phyloP scores from a whole-genome alignment of 2,888 invertebrate genomes.

The Eupithecia dodoneata region DNA sequence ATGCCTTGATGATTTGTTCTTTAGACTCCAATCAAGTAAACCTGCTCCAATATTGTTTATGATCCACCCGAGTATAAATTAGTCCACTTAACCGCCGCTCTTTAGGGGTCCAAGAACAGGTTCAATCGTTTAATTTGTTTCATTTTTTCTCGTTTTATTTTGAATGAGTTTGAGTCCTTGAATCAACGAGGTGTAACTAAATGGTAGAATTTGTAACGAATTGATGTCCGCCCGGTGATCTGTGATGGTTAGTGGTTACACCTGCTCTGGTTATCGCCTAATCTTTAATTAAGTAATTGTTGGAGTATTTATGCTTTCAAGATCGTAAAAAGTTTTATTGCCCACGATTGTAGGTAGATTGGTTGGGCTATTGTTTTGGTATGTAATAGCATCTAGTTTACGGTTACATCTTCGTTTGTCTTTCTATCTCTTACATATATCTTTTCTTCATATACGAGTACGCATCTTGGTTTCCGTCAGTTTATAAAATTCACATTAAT shows the following conservation, averaged over 20 bases:
- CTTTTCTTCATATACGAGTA: background rate
- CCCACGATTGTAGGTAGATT: conserved; percentile 18
- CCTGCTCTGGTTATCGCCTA: conserved; percentile 71
- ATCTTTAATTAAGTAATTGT: conserved; percentile 79
- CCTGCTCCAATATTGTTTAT: conserved; percentile 71
- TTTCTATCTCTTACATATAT: background rate
- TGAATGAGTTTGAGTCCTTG: conserved; percentile 81
- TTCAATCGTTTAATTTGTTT: conserved; percentile 80
- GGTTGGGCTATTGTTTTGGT: conserved; percentile 27
- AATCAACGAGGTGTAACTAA: conserved; percentile 83
- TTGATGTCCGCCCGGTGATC: conserved; percentile 77
- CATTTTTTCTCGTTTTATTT: conserved; percentile 73
- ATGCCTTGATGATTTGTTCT: background rate
- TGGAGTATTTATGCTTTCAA: conserved; percentile 43
- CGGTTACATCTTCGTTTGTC: background rate
- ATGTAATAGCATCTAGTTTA: conserved; percentile 5
- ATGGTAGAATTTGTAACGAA: conserved; percentile 81
- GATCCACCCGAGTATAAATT: conserved; percentile 79
- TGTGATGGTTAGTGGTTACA: conserved; percentile 64
- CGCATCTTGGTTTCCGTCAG: background rate
- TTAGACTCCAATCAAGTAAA: conserved; percentile 21
- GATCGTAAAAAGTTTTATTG: conserved; percentile 38
- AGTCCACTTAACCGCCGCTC: conserved; percentile 80
- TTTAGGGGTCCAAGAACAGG: conserved; percentile 81
- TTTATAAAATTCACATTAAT: background rate